Conservation (phyloP, 2,113 vertebrate species). For the Urocolius indicus region DNA sequence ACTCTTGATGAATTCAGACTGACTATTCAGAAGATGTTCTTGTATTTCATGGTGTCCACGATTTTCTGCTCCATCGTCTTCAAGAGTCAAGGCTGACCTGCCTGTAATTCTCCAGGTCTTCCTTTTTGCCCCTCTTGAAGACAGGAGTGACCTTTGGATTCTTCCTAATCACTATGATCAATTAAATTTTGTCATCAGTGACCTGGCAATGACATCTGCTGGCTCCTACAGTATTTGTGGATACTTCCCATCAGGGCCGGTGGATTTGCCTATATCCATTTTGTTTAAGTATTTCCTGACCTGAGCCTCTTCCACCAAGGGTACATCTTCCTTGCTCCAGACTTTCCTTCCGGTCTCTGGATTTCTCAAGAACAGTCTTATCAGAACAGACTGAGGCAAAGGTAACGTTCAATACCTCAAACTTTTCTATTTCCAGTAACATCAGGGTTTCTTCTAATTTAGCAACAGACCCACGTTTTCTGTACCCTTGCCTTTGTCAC, state of each 20-base stretch:
- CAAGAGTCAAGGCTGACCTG: not conserved
- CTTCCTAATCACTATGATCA: not conserved
- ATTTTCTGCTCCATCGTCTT: not conserved
- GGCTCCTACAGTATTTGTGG: not conserved
- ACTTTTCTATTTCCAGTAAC: not conserved
- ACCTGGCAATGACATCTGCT: not conserved
- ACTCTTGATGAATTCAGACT: not conserved
- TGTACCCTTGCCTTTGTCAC: not conserved
- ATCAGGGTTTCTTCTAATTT: not conserved
- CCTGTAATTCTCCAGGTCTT: not conserved
- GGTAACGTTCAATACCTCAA: fast-evolving
- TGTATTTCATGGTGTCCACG: not conserved
- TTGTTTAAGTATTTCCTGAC: not conserved
- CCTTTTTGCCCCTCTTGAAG: not conserved
- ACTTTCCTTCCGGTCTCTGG: not conserved
- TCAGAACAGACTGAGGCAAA: not conserved
- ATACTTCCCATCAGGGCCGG: not conserved
- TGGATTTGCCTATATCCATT: not conserved
- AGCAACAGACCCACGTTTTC: not conserved
- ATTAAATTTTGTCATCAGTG: not conserved
- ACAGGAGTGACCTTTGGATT: not conserved
- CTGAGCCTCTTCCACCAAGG: not conserved
- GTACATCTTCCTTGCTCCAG: not conserved
- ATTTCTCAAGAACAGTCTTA: not conserved
- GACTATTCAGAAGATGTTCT: not conserved